These are phyloP conservation scores for Sardina pilchardus DNA, from an alignment of 2,113 vertebrate genomes.

Conservation along the genomic window DNA sequence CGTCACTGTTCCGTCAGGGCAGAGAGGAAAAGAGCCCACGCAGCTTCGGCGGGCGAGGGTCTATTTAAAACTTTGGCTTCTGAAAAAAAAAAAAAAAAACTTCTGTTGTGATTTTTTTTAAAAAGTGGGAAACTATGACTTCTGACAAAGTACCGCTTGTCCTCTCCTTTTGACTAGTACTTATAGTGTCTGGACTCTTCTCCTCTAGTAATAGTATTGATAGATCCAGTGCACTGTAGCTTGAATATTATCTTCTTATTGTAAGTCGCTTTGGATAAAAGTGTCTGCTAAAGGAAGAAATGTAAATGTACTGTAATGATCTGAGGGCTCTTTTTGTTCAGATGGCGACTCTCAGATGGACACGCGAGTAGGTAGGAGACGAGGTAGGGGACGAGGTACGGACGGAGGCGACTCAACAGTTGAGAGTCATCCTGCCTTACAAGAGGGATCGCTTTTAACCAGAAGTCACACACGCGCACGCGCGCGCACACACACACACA, in stretches of 20 bases:
- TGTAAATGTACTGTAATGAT: no score
- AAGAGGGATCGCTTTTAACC: not conserved
- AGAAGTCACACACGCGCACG: not conserved
- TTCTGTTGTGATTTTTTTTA: not conserved
- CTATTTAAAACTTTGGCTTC: not conserved
- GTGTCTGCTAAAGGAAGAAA: no score
- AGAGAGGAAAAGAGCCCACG: slow-evolving; percentile 24
- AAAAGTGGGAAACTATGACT: not conserved
- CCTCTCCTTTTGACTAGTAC: not conserved
- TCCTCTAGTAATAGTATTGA: no score
- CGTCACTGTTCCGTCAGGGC: slow-evolving; percentile 39
- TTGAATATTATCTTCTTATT: no score
- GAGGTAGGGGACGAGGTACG: no score
- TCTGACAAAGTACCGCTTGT: not conserved
- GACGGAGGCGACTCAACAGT: not conserved
- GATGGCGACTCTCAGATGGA: no score
- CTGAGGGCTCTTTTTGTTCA: no score
- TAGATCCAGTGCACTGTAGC: no score
- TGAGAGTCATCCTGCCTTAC: not conserved
- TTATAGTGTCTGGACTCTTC: no score
- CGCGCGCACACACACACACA: not conserved
- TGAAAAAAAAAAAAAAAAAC: no score
- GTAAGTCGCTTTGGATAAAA: no score
- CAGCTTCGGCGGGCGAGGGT: slow-evolving; percentile 2
- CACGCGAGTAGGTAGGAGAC: no score